These are phyloP conservation scores for Mus pahari DNA, from an alignment of 2,113 vertebrate genomes.

Conservation along the genomic window DNA sequence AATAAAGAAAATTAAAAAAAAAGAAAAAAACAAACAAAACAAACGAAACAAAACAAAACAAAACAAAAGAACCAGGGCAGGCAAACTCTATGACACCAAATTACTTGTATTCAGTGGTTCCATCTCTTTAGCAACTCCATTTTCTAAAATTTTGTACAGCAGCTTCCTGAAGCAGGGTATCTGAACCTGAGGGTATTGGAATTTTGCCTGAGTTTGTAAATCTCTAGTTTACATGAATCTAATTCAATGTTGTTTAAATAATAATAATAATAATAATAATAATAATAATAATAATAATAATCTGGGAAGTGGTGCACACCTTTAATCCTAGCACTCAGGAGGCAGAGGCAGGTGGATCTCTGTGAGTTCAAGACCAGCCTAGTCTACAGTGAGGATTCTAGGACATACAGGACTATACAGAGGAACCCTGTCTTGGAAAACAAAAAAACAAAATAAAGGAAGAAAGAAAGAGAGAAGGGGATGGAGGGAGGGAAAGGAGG, in stretches of 20 bases:
- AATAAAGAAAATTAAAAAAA: too few species aligned
- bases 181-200: slow-evolving; percentile 51
- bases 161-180: slow-evolving; percentile 59
- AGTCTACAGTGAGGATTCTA: neutral
- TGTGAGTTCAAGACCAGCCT: neutral
- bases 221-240: slow-evolving; percentile 61
- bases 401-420: neutral
- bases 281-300: slow-evolving; percentile 35
- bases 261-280: neutral
- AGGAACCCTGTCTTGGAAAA: neutral
- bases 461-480: neutral
- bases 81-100: slow-evolving; percentile 37
- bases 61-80: slow-evolving; percentile 49
- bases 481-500: too few species aligned
- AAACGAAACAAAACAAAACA: too few species aligned
- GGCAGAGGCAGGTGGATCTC: neutral
- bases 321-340: neutral
- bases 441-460: neutral
- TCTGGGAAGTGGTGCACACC: neutral
- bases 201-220: slow-evolving; percentile 70
- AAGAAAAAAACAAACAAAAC: too few species aligned
- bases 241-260: slow-evolving; percentile 51
- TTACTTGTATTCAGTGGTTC: slow-evolving; percentile 67
- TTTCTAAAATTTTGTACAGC: slow-evolving; percentile 60
- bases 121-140: slow-evolving; percentile 21